Percentiles rank a stretch among this genome's conserved stretches.
These are phyloP conservation scores for Meloe dianella DNA, from an alignment of 2,888 invertebrate genomes.

Conservation along the genomic window DNA sequence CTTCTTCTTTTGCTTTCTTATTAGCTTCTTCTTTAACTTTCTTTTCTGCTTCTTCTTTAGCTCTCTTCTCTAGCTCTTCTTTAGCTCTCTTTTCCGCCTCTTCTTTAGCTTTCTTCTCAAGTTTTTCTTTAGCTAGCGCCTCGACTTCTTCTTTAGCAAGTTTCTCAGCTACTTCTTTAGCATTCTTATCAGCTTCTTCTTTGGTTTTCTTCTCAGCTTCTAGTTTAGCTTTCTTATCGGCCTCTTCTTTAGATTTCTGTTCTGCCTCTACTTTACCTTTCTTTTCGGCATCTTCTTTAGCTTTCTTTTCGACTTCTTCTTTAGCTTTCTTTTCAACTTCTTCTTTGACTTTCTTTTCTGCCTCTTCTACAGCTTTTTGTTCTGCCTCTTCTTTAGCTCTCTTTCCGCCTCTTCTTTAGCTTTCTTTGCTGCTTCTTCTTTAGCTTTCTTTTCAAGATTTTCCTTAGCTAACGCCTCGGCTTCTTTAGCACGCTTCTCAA, in stretches of 20 bases:
- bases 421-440: constrained; percentile 31
- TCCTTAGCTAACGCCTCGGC: too few species aligned
- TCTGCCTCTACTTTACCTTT: constrained; percentile 34
- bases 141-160: too few species aligned
- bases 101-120: constrained; percentile 33
- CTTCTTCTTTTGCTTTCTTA: too few species aligned
- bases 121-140: constrained; percentile 33
- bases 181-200: constrained; percentile 32
- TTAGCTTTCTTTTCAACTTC: constrained; percentile 33
- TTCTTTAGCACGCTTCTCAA: constrained; percentile 23
- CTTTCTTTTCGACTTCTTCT: constrained; percentile 30
- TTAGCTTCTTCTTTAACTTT: too few species aligned
- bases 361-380: constrained; percentile 28
- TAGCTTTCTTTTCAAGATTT: constrained; percentile 30
- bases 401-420: constrained; percentile 27
- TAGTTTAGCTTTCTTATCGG: constrained; percentile 27
- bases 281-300: constrained; percentile 38
- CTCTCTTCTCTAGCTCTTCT: constrained; percentile 38
- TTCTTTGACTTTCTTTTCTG: constrained; percentile 32
- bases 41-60: constrained; percentile 33
- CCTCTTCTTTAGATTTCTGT: constrained; percentile 28
- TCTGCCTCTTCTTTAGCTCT: constrained; percentile 34
- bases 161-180: constrained; percentile 26
- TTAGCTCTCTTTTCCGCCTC: constrained; percentile 35
- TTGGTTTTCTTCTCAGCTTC: constrained; percentile 32